Conservation (phyloP, 2,113 vertebrate species). For the human region GRCh38 chr6:146877001-146877500, state of each 20-base stretch:
- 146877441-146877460: background rate
- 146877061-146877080: background rate
- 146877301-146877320: background rate
- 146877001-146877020: conserved; percentile 17
- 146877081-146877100: background rate
- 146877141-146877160: background rate
- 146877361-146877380: background rate
- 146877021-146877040: background rate
- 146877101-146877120: background rate
- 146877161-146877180: background rate
- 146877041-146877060: background rate
- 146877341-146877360: background rate
- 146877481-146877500: background rate
- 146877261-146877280: background rate
- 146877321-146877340: background rate
- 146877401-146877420: background rate
- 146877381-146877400: background rate
- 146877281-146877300: background rate
- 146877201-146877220: background rate
- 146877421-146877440: background rate
- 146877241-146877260: background rate
- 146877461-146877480: background rate
- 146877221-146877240: background rate
- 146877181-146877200: background rate
- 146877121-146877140: background rate